Conservation (phyloP, 1,140 invertebrate species). For the Dendrolimus kikuchii region DNA sequence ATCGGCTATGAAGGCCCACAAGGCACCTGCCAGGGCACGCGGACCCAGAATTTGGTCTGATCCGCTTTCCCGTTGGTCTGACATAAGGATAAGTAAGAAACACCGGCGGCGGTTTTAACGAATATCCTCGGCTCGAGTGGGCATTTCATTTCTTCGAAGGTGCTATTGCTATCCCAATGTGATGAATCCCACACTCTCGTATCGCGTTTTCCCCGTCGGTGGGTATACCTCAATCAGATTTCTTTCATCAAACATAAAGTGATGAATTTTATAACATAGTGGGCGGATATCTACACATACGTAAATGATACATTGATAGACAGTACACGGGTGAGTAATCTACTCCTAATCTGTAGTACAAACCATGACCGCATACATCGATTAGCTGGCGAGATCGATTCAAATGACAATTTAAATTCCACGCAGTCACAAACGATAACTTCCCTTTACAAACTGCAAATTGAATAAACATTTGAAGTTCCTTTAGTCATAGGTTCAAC, state of each 20-base stretch:
- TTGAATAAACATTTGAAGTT: conserved; percentile 23
- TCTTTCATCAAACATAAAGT: conserved; percentile 4
- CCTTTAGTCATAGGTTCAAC: conserved; percentile 12
- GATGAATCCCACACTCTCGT: too few relatives aligned
- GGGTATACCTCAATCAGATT: not conserved
- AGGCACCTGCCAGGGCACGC: too few relatives aligned
- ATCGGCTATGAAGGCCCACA: too few relatives aligned
- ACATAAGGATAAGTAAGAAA: too few relatives aligned
- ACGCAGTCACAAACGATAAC: conserved; percentile 25
- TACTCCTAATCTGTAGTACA: conserved; percentile 22
- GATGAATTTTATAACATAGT: conserved; percentile 18
- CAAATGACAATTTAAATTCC: conserved; percentile 30
- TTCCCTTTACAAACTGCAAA: conserved; percentile 34
- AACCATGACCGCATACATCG: conserved; percentile 20
- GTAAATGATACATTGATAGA: conserved; percentile 23
- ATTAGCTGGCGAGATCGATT: conserved; percentile 16
- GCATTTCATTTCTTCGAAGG: too few relatives aligned
- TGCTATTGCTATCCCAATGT: too few relatives aligned
- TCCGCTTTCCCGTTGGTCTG: too few relatives aligned
- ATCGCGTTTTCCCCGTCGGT: too few relatives aligned
- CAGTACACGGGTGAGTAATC: conserved; percentile 28
- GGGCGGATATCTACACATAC: conserved; percentile 20
- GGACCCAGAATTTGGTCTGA: too few relatives aligned
- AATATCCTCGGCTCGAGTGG: not conserved
- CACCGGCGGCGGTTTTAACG: not conserved